Evolutionary conservation across 2,113 vertebrate genomes (phyloP).

Genomic region (Sigmodon hispidus): DNA sequence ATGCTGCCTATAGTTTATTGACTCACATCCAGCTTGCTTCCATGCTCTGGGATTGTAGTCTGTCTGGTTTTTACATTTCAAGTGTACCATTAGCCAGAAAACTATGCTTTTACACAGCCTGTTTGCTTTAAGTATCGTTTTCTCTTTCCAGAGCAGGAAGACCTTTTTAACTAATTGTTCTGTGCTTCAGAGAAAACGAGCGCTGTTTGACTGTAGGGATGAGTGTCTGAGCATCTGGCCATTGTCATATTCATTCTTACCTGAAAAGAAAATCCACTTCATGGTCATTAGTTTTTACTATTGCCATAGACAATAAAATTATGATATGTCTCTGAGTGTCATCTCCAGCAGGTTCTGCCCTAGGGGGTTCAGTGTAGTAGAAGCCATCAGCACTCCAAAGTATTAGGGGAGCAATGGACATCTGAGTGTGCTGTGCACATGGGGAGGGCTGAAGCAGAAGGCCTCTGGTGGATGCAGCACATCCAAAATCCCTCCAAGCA

Average conservation of each 20-base stretch:
- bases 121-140: not conserved
- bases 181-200: not conserved
- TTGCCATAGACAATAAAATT: conserved; percentile 14
- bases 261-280: conserved; percentile 50
- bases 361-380: not conserved
- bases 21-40: not conserved
- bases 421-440: not conserved
- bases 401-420: not conserved
- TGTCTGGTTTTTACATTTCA: not conserved
- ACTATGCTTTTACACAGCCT: not conserved
- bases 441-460: not conserved
- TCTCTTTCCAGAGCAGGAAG: conserved; percentile 30
- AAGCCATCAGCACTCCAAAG: not conserved
- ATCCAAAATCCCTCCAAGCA: not conserved
- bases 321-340: not conserved
- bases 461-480: not conserved
- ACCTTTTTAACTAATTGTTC: not conserved
- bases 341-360: not conserved
- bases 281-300: conserved; percentile 51
- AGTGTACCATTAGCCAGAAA: not conserved
- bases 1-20: not conserved
- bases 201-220: not conserved
- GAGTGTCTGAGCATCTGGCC: not conserved
- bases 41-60: not conserved
- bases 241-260: conserved; percentile 24